Evolutionary conservation across 2,888 invertebrate genomes (phyloP), one percentile per base, ranked within the genome.

Genomic region (Philonicus albiceps): DNA sequence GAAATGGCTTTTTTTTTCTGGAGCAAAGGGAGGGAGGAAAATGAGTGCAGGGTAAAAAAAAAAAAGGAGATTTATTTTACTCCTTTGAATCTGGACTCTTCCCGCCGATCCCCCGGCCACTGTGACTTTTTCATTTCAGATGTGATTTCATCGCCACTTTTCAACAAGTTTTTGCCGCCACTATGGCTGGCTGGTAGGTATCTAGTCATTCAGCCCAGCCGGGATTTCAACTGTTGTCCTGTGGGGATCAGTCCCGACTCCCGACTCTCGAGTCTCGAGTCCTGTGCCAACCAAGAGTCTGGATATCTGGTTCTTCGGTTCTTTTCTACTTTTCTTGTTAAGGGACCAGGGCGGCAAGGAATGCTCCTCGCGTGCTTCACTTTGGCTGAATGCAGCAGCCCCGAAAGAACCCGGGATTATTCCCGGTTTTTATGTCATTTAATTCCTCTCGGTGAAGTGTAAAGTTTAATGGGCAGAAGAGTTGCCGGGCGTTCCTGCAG

Each of bases 61-160:
- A 80, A 43, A 80, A 80, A 49, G 30, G 27, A 49, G 49, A 80
- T 80, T 49, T 80, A 80, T 53, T 49, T 80, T 53, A 49, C 53
- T 80, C 80, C 80, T 80, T 80, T 80, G 80, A 80, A 49, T 49
- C 27, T 31, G 49, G 49, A 27, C 11, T 49, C 49, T 30, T 11
- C 22, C 16, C 78, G 37, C 11, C 55, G 37, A 22, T 19, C 22
- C 19, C 78, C 78, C 49, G 43, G 30, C 53, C 49, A 49, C n/a
- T 49, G 80, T 49, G 49, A 80, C 80, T 80, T 80, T 80, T 80
- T 80, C 80, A 80, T 80, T 80, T 80, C 53, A 53, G 49, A 80
- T 80, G 49, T 80, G 80, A 80, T 80, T 80, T 80, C 80, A 80
- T 80, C 80, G 49, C 80, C 80, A 80, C 80, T 80, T 80, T 80